Evolutionary conservation across 2,113 vertebrate genomes (phyloP).

Genomic region (Gopherus flavomarginatus): DNA sequence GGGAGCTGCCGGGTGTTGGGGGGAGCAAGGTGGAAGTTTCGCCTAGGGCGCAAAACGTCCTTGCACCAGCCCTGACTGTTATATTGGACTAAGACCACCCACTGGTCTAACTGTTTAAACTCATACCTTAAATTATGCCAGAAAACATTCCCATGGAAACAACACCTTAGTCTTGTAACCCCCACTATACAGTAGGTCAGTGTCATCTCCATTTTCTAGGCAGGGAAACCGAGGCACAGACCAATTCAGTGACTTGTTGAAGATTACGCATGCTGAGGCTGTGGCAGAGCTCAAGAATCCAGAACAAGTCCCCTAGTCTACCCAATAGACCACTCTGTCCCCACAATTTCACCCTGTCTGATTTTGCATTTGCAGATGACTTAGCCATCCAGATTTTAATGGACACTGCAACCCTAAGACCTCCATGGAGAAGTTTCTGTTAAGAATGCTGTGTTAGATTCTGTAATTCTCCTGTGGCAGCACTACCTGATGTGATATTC

Average conservation of each 20-base stretch:
- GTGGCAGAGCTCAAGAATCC: not conserved
- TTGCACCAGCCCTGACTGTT: not conserved
- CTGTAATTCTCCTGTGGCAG: not conserved
- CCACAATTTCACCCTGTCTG: not conserved
- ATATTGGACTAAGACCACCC: not conserved
- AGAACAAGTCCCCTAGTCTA: not conserved
- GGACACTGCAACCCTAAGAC: too few relatives aligned
- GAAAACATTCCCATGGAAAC: not conserved
- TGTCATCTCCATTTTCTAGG: not conserved
- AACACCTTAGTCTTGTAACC: not conserved
- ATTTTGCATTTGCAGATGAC: not conserved
- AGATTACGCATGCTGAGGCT: not conserved
- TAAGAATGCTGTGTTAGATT: not conserved
- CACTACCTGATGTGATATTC: not conserved
- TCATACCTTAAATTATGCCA: not conserved
- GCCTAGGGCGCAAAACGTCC: too few relatives aligned
- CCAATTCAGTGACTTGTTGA: not conserved
- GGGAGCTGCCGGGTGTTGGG: too few relatives aligned
- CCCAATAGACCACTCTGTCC: not conserved
- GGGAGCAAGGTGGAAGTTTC: too few relatives aligned
- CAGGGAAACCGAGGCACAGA: not conserved
- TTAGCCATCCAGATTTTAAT: not conserved
- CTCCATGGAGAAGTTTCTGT: not conserved
- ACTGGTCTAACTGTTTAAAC: not conserved
- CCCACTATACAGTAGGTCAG: not conserved